phyloP scores from a whole-genome alignment of 2,113 vertebrate genomes.

The Clarias batrachus region DNA sequence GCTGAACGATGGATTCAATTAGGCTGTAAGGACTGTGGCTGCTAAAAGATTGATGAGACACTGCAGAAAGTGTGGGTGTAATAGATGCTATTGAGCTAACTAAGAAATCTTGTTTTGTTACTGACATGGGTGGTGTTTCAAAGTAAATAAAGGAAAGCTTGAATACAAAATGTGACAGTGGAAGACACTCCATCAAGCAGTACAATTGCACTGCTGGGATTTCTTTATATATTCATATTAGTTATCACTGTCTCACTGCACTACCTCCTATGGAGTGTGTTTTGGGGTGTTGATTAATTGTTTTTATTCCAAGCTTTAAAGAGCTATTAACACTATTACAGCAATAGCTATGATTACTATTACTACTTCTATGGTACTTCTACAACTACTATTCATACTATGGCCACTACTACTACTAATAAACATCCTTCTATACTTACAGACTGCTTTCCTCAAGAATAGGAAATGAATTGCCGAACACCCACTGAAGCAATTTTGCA shows the following conservation, averaged over 20 bases:
- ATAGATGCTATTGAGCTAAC: conserved; percentile 24
- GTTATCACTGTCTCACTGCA: background rate
- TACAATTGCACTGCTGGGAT: background rate
- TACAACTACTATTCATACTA: background rate
- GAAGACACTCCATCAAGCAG: conserved; percentile 1
- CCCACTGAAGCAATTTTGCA: background rate
- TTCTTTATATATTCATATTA: background rate
- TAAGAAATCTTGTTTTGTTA: conserved; percentile 17
- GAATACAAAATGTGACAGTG: background rate
- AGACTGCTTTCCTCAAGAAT: background rate
- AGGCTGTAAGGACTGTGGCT: conserved; percentile 10
- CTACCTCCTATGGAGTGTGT: background rate
- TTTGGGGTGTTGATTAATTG: background rate
- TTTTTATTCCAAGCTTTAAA: background rate
- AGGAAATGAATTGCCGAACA: background rate
- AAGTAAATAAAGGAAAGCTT: conserved; percentile 17
- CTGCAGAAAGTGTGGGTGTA: conserved; percentile 22
- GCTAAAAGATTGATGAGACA: conserved; percentile 31
- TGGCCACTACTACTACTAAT: background rate
- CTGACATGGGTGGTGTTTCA: conserved; percentile 19
- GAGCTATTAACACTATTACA: background rate
- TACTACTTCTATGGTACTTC: background rate
- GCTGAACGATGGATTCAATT: conserved; percentile 32
- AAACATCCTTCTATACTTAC: background rate
- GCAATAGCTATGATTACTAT: background rate